These are phyloP conservation scores for Ophion slaviceki DNA, from an alignment of 2,888 invertebrate genomes.

Conservation along the genomic window DNA sequence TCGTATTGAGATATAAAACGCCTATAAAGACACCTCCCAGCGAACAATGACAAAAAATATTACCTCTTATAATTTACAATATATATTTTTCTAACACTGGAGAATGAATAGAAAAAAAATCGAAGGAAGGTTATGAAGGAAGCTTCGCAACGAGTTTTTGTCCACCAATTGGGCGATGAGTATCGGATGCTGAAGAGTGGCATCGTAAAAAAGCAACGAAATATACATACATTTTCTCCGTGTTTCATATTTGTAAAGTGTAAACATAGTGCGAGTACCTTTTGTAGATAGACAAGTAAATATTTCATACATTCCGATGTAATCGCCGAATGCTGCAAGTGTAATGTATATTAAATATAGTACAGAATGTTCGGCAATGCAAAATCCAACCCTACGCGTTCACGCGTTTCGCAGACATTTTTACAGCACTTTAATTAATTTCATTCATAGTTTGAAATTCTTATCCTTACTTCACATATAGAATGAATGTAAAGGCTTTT, in stretches of 20 bases:
- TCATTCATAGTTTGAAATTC: no score
- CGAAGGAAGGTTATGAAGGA: constrained; percentile 53
- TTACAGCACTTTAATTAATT: no score
- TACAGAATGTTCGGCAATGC: constrained; percentile 32
- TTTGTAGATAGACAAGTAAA: constrained; percentile 3
- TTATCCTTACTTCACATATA: no score
- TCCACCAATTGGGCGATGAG: constrained; percentile 41
- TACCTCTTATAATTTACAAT: background rate
- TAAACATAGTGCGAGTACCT: constrained; percentile 11
- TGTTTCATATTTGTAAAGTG: constrained; percentile 31
- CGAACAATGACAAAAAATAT: background rate
- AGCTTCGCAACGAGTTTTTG: constrained; percentile 48
- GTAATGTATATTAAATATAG: constrained; percentile 55
- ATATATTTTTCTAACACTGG: constrained; percentile 2
- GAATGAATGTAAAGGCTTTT: no score
- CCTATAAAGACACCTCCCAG: background rate
- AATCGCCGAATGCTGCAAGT: constrained; percentile 60
- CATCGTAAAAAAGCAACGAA: constrained; percentile 17
- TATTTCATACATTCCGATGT: constrained; percentile 46
- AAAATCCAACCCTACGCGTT: constrained; percentile 30
- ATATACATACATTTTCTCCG: constrained; percentile 27
- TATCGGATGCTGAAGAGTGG: constrained; percentile 58
- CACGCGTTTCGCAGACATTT: background rate
- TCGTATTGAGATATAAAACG: constrained; percentile 33
- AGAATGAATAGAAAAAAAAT: constrained; percentile 3